Base-by-base conservation (phyloP, 2,113 vertebrate species). In the Pyxicephalus adspersus region DNA sequence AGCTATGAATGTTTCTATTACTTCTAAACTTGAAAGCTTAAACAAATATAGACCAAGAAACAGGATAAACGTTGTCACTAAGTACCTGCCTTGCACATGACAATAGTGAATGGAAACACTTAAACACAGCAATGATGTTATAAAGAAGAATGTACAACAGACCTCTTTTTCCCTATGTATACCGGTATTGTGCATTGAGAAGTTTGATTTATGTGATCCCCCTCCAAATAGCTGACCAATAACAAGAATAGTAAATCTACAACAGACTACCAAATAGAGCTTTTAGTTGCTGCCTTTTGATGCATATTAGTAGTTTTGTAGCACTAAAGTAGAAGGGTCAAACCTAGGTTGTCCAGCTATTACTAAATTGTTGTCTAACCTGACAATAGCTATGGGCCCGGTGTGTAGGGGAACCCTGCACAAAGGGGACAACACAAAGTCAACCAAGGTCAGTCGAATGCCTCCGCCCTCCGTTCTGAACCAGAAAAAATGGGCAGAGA, bases 21-120 rank as follows among this genome's bases (percentile, higher is more conserved):
- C 4, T 85, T 81, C 83, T 86, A 90, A 92, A 92, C 90, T 90
- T 92, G 91, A 93, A 82, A 90, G 86, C 86, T 86, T 57, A 86
- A 87, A 84, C 86, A 85, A 87, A 64, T 38, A 45, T 65, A 73
- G 17, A 25, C 68, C 28, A 64, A 60, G 55, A 54, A 50, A 64
- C 38, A 54, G 20, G 31, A 66, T 65, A 61, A 81, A 50, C 25
- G 34, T 16, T 23, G 64, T 66, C 60, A 75, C 51, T 66, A 45
- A 31, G 51, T 66, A 65, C 29, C 58, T 82, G 80, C 58, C 80
- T 82, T 82, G 80, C 52, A 66, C 22, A 66, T 82, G 71, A 82
- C 80, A 66, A 55, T 75, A 55, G 29, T 82, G 80, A 82, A 82
- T 75, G 71, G 70, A 82, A 75, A 66, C 52, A 26, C 34, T 23